A percentile compares a stretch with the other conserved stretches of the same genome.
Conservation (phyloP, 2,113 vertebrate species). For the Cyphomyrus discorhynchus region DNA sequence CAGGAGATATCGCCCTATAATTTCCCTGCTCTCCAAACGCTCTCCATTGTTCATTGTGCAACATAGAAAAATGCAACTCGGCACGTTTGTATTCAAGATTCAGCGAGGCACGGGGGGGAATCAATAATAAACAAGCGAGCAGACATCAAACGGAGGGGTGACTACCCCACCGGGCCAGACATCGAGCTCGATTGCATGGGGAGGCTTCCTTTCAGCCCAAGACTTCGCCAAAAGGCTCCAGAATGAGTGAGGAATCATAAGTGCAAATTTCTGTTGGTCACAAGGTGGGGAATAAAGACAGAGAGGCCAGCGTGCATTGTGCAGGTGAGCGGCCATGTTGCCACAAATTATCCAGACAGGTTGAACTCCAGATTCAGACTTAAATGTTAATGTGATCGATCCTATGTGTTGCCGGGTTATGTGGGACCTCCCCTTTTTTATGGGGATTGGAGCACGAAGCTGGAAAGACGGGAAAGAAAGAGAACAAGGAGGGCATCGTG, state of each 20-base stretch:
- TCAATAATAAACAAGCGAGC: not conserved
- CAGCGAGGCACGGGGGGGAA: not conserved
- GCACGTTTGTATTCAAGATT: not conserved
- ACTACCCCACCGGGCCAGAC: not conserved
- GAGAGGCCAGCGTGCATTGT: not conserved
- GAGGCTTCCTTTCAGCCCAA: slow-evolving; percentile 37
- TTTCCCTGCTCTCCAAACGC: slow-evolving; percentile 14
- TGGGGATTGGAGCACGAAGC: not conserved
- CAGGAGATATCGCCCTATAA: slow-evolving; percentile 14
- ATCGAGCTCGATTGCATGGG: slow-evolving; percentile 47
- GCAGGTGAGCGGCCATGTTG: not conserved
- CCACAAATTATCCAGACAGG: not conserved
- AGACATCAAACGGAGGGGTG: not conserved
- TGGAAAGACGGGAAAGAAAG: not conserved
- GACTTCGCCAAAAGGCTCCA: slow-evolving; percentile 51
- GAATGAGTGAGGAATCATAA: slow-evolving; percentile 32
- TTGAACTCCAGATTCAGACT: not conserved
- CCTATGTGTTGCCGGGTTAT: not conserved
- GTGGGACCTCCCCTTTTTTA: not conserved
- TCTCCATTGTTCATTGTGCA: slow-evolving; percentile 25
- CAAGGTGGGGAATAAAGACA: not conserved
- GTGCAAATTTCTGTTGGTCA: not conserved
- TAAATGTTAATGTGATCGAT: not conserved
- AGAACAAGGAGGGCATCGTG: not conserved
- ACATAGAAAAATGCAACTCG: not conserved